Evolutionary conservation across 2,888 invertebrate species (phyloP).

Genomic region (Caenorhabditis wallacei): DNA sequence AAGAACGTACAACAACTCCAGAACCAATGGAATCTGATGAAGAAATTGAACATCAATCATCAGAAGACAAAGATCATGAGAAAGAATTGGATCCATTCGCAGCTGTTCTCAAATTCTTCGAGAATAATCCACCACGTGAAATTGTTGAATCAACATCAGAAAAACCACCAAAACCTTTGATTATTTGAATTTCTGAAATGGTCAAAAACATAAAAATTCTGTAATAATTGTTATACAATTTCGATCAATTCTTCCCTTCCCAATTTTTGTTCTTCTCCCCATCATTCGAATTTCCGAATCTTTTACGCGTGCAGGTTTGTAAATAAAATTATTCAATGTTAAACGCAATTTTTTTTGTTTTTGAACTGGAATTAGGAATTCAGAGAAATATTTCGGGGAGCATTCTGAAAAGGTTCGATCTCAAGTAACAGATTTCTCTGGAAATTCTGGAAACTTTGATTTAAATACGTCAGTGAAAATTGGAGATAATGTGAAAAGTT

Average conservation of each 20-base stretch:
- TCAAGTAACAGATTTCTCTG: too few relatives aligned
- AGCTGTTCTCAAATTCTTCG: constrained; percentile 66
- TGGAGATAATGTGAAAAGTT: too few relatives aligned
- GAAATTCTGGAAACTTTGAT: too few relatives aligned
- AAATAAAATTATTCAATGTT: constrained; percentile 66
- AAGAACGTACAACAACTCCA: constrained; percentile 70
- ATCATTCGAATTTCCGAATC: constrained; percentile 34
- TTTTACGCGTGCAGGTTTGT: constrained; percentile 67
- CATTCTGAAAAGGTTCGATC: too few relatives aligned
- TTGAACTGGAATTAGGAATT: too few relatives aligned
- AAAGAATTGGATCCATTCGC: constrained; percentile 70
- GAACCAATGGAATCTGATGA: constrained; percentile 54
- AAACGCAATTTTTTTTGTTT: not conserved
- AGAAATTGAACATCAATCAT: constrained; percentile 39
- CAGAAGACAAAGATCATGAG: constrained; percentile 49
- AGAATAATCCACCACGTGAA: constrained; percentile 51
- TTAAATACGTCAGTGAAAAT: too few relatives aligned
- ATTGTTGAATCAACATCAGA: constrained; percentile 24
- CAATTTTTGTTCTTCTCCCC: constrained; percentile 21
- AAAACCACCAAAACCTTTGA: constrained; percentile 36
- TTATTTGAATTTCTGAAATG: constrained; percentile 19
- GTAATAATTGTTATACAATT: constrained; percentile 63
- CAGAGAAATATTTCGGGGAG: too few relatives aligned
- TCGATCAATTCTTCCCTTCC: constrained; percentile 1
- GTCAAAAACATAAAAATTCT: constrained; percentile 1